These are phyloP conservation scores for Cecidostiba fungosa DNA, from an alignment of 2,888 invertebrate genomes.

Conservation along the genomic window DNA sequence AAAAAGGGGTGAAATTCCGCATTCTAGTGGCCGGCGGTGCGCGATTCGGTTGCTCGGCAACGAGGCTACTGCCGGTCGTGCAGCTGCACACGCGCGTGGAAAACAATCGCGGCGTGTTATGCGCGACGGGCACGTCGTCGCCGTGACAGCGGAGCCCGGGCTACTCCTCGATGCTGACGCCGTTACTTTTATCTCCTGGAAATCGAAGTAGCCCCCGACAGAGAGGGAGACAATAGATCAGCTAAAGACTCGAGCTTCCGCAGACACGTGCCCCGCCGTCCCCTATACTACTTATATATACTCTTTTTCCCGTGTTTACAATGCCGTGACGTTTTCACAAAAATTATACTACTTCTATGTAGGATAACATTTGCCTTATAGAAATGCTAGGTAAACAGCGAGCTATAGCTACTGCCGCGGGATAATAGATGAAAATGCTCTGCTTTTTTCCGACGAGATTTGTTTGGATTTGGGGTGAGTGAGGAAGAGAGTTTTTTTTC, in stretches of 20 bases:
- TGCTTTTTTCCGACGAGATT: neutral
- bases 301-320: neutral
- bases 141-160: constrained; percentile 43
- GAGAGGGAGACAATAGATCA: neutral
- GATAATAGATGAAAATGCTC: neutral
- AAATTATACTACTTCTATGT: neutral
- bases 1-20: constrained; percentile 56
- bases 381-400: neutral
- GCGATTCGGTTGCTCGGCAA: constrained; percentile 12
- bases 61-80: constrained; percentile 63
- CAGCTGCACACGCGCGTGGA: constrained; percentile 60
- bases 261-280: neutral
- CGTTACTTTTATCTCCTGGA: constrained; percentile 58
- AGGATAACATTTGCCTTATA: neutral
- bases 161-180: constrained; percentile 64
- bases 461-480: constrained; percentile 11
- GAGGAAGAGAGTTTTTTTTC: constrained; percentile 6
- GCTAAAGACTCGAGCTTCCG: neutral
- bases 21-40: constrained; percentile 36
- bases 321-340: neutral
- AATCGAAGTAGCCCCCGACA: constrained; percentile 42
- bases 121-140: constrained; percentile 40
- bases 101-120: constrained; percentile 65
- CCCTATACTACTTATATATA: neutral
- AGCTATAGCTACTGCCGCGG: too few species aligned